phyloP scores from a whole-genome alignment of 2,888 invertebrate species.

The Periphyllus acericola region DNA sequence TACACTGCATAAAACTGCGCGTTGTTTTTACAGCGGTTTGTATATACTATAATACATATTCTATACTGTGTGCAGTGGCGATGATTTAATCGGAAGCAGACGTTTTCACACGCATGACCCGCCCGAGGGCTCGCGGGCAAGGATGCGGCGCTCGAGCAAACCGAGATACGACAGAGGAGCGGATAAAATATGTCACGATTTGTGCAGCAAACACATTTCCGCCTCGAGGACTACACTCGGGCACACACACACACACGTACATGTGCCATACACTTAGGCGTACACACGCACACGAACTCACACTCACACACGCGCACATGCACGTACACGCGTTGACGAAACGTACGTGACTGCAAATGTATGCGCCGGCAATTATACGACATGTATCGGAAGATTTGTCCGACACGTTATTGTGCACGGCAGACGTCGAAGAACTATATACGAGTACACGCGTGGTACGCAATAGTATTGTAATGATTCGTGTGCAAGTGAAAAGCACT shows the following conservation, averaged over 20 bases:
- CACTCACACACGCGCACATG: background rate
- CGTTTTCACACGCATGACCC: constrained; percentile 22
- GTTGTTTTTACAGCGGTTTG: background rate
- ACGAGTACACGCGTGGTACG: too few relatives aligned
- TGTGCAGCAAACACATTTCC: constrained; percentile 11
- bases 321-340: too few relatives aligned
- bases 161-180: background rate
- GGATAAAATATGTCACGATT: constrained; percentile 47
- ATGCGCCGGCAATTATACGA: constrained; percentile 2
- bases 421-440: too few relatives aligned
- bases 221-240: constrained; percentile 9
- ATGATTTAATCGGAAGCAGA: constrained; percentile 48
- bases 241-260: background rate
- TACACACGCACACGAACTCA: background rate
- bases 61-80: too few relatives aligned
- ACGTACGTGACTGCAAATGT: background rate
- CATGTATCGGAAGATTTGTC: background rate
- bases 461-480: too few relatives aligned
- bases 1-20: background rate
- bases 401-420: background rate
- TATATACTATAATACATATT: too few relatives aligned
- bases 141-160: background rate
- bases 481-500: background rate
- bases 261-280: background rate
- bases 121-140: constrained; percentile 1